Evolutionary conservation across 30 jellyfish, hydroid and myxozoan genomes (phyloP).

Genomic region (Hydra vulgaris): DNA sequence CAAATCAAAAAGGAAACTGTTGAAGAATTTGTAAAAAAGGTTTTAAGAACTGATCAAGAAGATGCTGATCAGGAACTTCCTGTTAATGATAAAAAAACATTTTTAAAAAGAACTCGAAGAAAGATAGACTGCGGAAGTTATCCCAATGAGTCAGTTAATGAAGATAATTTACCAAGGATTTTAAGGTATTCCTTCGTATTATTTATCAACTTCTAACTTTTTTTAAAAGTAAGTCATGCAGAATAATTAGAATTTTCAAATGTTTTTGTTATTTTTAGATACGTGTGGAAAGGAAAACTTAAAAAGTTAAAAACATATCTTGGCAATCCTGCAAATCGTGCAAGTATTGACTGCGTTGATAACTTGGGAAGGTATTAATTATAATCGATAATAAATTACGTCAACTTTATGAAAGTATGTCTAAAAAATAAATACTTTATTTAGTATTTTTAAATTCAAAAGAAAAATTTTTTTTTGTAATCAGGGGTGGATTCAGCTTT

Average conservation of each 20-base stretch:
- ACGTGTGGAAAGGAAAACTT: constrained; percentile 8
- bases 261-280: background rate
- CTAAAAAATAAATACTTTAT: no score
- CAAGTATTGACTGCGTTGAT: background rate
- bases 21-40: background rate
- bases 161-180: background rate
- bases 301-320: background rate
- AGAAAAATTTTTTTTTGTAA: no score
- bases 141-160: background rate
- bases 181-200: background rate
- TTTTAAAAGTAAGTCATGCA: background rate
- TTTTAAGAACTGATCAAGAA: background rate
- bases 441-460: no score
- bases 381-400: no score
- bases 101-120: background rate
- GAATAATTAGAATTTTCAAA: background rate
- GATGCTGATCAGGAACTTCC: background rate
- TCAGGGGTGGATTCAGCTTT: no score
- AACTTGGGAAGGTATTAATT: background rate
- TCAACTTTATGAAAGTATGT: no score
- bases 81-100: background rate
- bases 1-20: background rate
- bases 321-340: background rate
- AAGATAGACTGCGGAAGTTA: background rate
- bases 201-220: background rate